Conservation (phyloP, 2,888 invertebrate species). For the Cephalotes varians region DNA sequence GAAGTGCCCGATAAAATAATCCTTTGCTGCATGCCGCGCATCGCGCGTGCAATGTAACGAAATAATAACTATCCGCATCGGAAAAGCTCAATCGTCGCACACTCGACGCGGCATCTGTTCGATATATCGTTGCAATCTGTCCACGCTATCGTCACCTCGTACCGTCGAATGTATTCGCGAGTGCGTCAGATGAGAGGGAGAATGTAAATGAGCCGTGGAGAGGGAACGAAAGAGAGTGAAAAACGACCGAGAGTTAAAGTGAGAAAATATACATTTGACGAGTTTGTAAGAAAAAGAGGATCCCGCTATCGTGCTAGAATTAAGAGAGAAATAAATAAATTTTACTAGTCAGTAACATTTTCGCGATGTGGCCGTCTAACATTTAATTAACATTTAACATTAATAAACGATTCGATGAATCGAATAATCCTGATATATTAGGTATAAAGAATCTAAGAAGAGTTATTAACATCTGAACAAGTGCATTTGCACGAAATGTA, state of each 20-base stretch:
- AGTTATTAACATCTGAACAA: not conserved
- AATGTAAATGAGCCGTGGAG: conserved; percentile 1
- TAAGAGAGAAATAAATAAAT: not conserved
- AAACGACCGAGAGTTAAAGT: not conserved
- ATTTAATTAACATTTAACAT: conserved; percentile 15
- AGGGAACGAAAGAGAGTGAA: conserved; percentile 16
- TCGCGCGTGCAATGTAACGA: conserved; percentile 76
- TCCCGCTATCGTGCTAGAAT: not conserved
- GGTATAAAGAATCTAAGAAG: not conserved
- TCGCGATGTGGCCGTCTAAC: not conserved
- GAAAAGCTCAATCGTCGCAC: conserved; percentile 18
- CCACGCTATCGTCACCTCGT: conserved; percentile 14
- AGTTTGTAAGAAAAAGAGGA: not conserved
- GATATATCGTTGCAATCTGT: conserved; percentile 40
- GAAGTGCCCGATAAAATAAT: conserved; percentile 80
- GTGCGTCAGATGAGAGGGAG: not conserved
- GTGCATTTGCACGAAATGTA: not conserved
- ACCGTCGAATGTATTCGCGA: not conserved
- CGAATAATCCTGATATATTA: not conserved
- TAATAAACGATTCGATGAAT: not conserved
- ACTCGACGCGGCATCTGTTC: conserved; percentile 38
- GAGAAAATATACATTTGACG: not conserved
- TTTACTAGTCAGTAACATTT: not conserved
- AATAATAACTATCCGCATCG: conserved; percentile 73
- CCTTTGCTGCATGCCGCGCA: conserved; percentile 74